Base-by-base conservation (phyloP, 2,888 invertebrate genomes). In the Agonopterix heracliana region DNA sequence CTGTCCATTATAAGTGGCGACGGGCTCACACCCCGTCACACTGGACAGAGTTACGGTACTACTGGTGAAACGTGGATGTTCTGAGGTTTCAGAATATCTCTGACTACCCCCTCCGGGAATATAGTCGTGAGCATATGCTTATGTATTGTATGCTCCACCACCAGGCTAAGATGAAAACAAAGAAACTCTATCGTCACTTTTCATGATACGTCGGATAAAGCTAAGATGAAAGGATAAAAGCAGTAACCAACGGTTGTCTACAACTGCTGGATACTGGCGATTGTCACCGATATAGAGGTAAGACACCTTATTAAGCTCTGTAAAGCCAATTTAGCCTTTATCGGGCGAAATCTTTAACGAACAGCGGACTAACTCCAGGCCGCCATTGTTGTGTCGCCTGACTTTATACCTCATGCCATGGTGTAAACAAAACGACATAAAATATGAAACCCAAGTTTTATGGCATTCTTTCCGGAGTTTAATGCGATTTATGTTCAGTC, bases 331-430 rank as follows among this genome's bases (percentile, higher is more conserved):
- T 81, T 78, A 79, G 65, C 67, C 66, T 78, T 80, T 81, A 83
- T 81, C 83, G 67, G 65, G 67, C 66, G 64, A 70, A 75, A 84
- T 83, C 79, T 78, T 65, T 63, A 68, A 73, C 64, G 63, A 71
- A 71, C 66, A 63, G 63, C 66, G 68, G 60, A 64, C 66, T 65
- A 65, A 69, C 61, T 67, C 69, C 10, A 11, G 41, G 66, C 59
- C 64, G 65, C 67, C 77, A 81, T 84, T 82, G 82, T 82, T 80
- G 67, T 81, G 83, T 83, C 83, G 73, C 77, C 61, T 63, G 57
- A 12, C 12, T 66, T 68, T 74, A 76, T 72, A 71, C 64, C 61
- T 55, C 66, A 57, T 58, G 62, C 63, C 59, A 59, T 59, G 69
- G 68, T 74, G 71, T 77, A 76, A 78, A 78, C 74, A 73, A 75